These are phyloP conservation scores for Boloria euphrosyne DNA, from an alignment of 2,888 invertebrate species.

Conservation along the genomic window DNA sequence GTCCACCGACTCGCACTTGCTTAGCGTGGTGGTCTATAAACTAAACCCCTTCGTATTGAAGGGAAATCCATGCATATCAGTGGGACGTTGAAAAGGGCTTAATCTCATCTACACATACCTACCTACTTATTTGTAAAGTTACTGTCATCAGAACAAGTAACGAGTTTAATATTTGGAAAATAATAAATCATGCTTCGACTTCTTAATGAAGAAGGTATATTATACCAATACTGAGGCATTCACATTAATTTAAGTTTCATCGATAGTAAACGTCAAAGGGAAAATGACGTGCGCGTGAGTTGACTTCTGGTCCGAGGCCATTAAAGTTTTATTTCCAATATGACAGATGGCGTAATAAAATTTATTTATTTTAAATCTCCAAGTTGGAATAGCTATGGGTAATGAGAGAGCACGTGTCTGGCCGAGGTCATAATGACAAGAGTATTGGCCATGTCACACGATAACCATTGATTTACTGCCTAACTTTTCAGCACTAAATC, in stretches of 20 bases:
- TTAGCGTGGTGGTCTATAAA: too few relatives aligned
- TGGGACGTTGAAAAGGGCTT: too few relatives aligned
- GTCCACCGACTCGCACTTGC: too few relatives aligned
- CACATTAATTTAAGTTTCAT: constrained; percentile 67
- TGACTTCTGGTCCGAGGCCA: constrained; percentile 64
- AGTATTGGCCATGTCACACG: constrained; percentile 60
- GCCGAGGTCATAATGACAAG: constrained; percentile 60
- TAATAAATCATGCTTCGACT: constrained; percentile 59
- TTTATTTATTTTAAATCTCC: constrained; percentile 76
- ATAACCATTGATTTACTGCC: constrained; percentile 76
- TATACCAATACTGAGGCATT: constrained; percentile 59
- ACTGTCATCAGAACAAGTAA: background rate
- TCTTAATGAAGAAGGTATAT: constrained; percentile 69
- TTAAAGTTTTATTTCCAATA: constrained; percentile 71
- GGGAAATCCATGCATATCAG: too few relatives aligned
- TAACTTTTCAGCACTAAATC: constrained; percentile 79
- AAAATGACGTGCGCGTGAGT: constrained; percentile 59
- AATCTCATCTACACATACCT: too few relatives aligned
- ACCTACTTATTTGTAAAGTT: background rate
- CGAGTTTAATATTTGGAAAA: constrained; percentile 58
- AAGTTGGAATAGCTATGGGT: constrained; percentile 63
- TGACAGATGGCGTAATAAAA: constrained; percentile 80
- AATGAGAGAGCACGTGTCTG: constrained; percentile 78
- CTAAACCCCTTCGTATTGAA: too few relatives aligned
- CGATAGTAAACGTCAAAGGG: constrained; percentile 72